Conservation (phyloP, 2,113 vertebrate species). For the Eclectus roratus region DNA sequence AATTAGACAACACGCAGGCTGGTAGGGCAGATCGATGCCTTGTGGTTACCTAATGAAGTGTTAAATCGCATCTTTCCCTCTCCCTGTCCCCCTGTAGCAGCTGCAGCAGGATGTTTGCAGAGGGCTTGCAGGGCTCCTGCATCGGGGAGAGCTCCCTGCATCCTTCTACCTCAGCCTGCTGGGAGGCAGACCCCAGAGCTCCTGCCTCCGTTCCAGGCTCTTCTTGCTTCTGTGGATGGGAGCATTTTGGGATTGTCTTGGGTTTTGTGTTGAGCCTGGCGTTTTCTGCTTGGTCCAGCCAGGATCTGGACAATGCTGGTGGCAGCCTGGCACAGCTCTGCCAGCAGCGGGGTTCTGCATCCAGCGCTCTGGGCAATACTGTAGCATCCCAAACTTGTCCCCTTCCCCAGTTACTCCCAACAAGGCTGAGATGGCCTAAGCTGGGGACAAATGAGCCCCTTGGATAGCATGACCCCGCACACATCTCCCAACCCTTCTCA, state of each 20-base stretch:
- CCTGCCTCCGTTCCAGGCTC: not conserved
- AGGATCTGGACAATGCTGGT: not conserved
- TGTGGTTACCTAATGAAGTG: slow-evolving; percentile 44
- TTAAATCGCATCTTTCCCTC: not conserved
- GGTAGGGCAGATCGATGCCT: slow-evolving; percentile 35
- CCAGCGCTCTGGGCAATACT: fast-evolving
- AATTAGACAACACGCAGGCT: not conserved
- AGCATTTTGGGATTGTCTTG: not conserved
- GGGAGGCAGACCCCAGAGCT: not conserved
- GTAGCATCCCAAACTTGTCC: not conserved
- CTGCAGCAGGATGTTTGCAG: not conserved
- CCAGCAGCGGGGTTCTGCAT: not conserved
- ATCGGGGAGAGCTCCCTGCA: not conserved
- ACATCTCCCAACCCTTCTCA: not conserved
- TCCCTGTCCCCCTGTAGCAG: not conserved
- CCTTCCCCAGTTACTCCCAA: not conserved
- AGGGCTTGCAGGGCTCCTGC: not conserved
- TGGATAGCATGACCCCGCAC: fast-evolving
- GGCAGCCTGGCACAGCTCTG: not conserved
- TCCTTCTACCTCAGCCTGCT: not conserved
- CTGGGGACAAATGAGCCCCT: not conserved
- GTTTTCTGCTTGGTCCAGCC: not conserved
- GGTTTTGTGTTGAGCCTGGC: not conserved
- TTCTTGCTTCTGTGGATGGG: not conserved
- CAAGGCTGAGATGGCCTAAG: not conserved